Base-by-base conservation (phyloP, 53 echinoderm and acorn worm genomes). In the Patiria pectinifera region DNA sequence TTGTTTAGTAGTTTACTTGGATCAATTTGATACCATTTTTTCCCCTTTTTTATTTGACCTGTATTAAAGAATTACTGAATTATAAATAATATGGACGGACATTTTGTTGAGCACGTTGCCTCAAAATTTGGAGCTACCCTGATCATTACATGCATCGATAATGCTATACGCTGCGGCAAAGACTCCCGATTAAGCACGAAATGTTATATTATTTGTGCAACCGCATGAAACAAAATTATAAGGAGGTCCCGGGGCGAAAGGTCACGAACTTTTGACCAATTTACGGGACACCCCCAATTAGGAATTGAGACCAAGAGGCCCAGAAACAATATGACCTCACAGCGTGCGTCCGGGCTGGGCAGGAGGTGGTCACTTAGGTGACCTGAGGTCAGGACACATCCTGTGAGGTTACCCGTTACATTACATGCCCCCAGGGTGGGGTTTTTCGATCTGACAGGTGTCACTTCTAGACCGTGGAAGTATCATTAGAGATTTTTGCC, bases 291-390 rank as follows among this genome's bases (percentile, higher is more conserved):
- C 62, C 62, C 21, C 80, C 89, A 89, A 79, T 89, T 89, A 89
- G 4, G n/a, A 62, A 80, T 53, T 80, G 44, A 61, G 89, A 80
- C 80, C 80, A 23, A 2, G 45, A 88, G 80, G 59, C 86, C 86
- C 71, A 86, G 86, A 86, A 86, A 86, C 86, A 86, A 72, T 72
- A 80, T 90, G 90, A 90, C 90, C 90, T 62, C 80, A 58, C 86
- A 60, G 59, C 83, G 25, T 45, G 82, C 5, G n/a, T 5, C 53
- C 58, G 6, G 16, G 82, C 58, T 14, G 35, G 45, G 14, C 11
- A 45, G 59, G 59, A 78, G 77, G 88, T 35, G 77, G 77, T 59
- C 78, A 61, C 59, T 59, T 44, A 24, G 74, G 74, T 72, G 78
- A 76, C 88, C 78, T 44, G 59, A 62, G 88, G 88, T 78, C 88